Evolutionary conservation across 2,113 vertebrate genomes (phyloP).

Genomic region (Tamias sibiricus): DNA sequence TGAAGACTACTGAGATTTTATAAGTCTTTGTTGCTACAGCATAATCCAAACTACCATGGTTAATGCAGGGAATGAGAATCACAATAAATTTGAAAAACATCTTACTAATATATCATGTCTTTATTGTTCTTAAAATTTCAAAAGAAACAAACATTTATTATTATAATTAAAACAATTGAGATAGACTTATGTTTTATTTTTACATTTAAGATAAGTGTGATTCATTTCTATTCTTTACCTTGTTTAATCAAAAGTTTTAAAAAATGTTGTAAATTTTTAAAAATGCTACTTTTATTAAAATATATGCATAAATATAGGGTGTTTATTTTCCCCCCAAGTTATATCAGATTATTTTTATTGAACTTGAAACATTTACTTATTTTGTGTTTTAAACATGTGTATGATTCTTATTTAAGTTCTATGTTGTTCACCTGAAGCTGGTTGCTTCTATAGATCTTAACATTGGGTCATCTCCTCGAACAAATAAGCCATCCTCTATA

Average conservation of each 20-base stretch:
- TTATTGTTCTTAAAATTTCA: conserved; percentile 34
- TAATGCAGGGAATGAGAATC: background rate
- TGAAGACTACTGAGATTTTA: background rate
- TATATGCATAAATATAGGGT: background rate
- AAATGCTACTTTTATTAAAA: conserved; percentile 1
- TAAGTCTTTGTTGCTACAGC: background rate
- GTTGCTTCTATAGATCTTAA: background rate
- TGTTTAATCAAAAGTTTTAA: background rate
- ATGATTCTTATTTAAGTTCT: background rate
- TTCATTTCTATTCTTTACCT: background rate
- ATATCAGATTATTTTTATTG: background rate
- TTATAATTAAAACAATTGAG: background rate
- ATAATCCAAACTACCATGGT: background rate
- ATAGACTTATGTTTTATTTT: background rate
- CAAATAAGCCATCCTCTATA: background rate
- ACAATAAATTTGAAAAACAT: background rate
- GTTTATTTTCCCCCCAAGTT: background rate
- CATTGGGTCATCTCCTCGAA: background rate
- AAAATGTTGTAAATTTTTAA: background rate
- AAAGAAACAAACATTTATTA: background rate
- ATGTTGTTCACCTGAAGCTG: background rate
- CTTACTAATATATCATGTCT: background rate
- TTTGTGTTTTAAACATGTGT: background rate
- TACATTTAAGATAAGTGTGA: background rate
- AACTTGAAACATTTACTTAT: background rate